Evolutionary conservation across 2,113 vertebrate genomes (phyloP).

Genomic region (Vulpes lagopus): DNA sequence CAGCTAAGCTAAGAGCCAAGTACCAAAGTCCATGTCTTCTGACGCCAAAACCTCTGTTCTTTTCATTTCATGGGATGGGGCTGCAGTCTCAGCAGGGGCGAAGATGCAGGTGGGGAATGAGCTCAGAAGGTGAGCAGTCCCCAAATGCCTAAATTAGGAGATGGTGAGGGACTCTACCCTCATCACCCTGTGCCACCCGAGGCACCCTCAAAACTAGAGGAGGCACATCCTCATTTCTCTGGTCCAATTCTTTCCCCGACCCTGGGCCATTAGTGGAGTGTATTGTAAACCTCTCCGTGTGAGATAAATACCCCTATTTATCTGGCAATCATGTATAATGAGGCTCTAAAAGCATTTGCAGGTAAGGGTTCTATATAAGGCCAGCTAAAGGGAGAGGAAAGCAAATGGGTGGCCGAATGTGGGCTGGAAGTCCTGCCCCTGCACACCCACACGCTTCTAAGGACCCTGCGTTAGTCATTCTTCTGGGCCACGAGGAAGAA

Average conservation of each 20-base stretch:
- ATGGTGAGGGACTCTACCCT: fast-evolving
- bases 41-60: not conserved
- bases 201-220: not conserved
- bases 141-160: not conserved
- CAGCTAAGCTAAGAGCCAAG: not conserved
- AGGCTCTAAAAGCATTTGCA: not conserved
- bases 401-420: not conserved
- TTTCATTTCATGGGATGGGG: not conserved
- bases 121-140: not conserved
- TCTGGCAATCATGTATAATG: not conserved
- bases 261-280: not conserved
- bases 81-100: not conserved
- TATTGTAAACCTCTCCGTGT: not conserved
- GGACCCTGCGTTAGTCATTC: not conserved
- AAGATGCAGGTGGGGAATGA: fast-evolving
- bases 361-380: not conserved
- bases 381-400: not conserved
- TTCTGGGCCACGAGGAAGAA: constrained; percentile 70
- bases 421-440: fast-evolving
- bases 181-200: not conserved
- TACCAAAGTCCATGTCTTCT: not conserved
- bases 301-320: not conserved
- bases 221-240: not conserved
- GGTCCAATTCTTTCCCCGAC: not conserved
- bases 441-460: fast-evolving